Evolutionary conservation across 2,888 invertebrate species (phyloP), one percentile per base, ranked within the genome.

Genomic region (Platycheirus albimanus): DNA sequence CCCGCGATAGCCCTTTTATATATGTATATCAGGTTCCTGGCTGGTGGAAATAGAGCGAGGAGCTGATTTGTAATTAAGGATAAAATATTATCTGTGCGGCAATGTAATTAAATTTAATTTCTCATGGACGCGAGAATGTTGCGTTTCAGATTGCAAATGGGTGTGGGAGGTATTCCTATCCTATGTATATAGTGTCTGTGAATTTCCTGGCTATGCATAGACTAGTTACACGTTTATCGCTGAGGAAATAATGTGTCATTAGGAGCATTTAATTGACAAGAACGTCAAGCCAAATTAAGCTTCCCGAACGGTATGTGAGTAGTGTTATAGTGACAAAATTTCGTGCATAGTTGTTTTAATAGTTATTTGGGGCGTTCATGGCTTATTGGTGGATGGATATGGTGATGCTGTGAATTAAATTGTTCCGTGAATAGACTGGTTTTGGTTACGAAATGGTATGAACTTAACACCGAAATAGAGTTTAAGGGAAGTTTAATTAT

Each of bases 61-160:
- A 83, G 63, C 78, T 78, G 83, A 83, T 83, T 83, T 78, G 77
- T 83, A 83, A 83, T 83, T 83, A 78, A 83, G 78, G 72, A 83
- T 83, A 83, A 78, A 77, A 78, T 83, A 83, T 83, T 78, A 78
- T 83, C 83, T 67, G 80, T 38, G 54, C 72, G 78, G 72, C 63
- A 71, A 63, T 72, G 72, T 78, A 83, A 72, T 78, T 83, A 83
- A 78, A 83, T 83, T 78, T 72, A 78, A 72, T 72, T 69, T 78
- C 67, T 49, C 67, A 69, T 69, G 72, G 72, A 72, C 63, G 11
- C 52, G 56, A 49, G 72, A 72, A 64, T 74, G 69, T 56, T 72
- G 17, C 43, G 72, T 17, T 63, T 77, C 67, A 49, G 63, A 77
- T 72, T 76, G 77, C 77, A 56, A 52, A 47, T 20, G 19, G 67